A percentile compares a stretch with the other conserved stretches of the same genome.
Evolutionary conservation across 2,113 vertebrate species (phyloP).

Genomic region (Hemichromis elongatus): DNA sequence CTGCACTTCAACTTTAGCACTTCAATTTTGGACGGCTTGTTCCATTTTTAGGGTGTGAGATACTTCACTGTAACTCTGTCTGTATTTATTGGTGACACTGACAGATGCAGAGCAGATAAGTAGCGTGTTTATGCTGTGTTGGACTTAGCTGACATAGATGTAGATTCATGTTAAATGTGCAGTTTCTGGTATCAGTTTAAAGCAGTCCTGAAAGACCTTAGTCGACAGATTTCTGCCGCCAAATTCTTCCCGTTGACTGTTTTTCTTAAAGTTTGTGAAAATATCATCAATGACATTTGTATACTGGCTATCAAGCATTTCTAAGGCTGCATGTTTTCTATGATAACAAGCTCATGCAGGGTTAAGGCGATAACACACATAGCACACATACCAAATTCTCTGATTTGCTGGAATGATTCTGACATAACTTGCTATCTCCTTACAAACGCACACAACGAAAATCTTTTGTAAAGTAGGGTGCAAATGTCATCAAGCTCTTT

Average conservation of each 20-base stretch:
- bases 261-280: background rate
- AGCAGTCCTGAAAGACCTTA: background rate
- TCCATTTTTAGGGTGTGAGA: slow-evolving; percentile 22
- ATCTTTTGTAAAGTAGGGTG: background rate
- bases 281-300: background rate
- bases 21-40: background rate
- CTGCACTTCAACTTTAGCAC: slow-evolving; percentile 38
- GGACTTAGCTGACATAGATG: background rate
- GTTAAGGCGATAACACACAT: background rate
- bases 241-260: background rate
- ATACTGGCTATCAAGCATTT: background rate
- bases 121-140: background rate
- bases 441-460: background rate
- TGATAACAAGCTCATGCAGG: background rate
- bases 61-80: slow-evolving; percentile 19
- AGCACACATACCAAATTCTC: background rate
- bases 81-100: background rate
- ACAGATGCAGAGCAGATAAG: background rate
- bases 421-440: slow-evolving; percentile 27
- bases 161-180: background rate
- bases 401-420: background rate
- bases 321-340: background rate
- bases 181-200: background rate
- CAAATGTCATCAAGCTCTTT: background rate
- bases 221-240: background rate